A percentile compares a stretch with the other conserved stretches of the same genome.
Evolutionary conservation across 2,113 vertebrate species (phyloP).

Genomic region (Labrus mixtus): DNA sequence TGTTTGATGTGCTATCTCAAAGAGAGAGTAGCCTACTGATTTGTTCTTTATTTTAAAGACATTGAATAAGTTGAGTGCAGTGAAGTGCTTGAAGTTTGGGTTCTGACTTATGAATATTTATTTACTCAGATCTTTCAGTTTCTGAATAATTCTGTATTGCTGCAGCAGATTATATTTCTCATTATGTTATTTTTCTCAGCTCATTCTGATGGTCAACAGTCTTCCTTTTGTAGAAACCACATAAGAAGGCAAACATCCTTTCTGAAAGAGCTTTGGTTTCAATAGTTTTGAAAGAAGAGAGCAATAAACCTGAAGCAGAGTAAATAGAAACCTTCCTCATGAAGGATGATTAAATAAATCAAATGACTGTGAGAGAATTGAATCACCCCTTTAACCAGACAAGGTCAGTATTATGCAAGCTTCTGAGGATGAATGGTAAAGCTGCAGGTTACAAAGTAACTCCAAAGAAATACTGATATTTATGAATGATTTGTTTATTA

Average conservation of each 20-base stretch:
- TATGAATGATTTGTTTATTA: no score
- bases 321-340: background rate
- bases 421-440: conserved; percentile 14
- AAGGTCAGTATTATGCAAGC: conserved; percentile 17
- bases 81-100: no score
- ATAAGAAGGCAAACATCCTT: background rate
- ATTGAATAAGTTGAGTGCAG: no score
- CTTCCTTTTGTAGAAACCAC: background rate
- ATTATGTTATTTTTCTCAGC: background rate
- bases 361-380: conserved; percentile 3
- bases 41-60: no score
- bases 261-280: background rate
- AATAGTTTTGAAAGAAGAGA: background rate
- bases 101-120: background rate
- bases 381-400: background rate
- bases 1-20: background rate
- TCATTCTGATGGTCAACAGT: no score
- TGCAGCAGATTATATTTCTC: background rate
- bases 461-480: conserved; percentile 23
- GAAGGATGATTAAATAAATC: background rate
- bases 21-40: no score
- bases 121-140: background rate
- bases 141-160: background rate
- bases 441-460: conserved; percentile 18
- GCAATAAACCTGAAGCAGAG: no score